Evolutionary conservation across 2,113 vertebrate genomes (phyloP), one percentile per base, ranked within the genome.

Genomic region (Nothoprocta perdicaria): DNA sequence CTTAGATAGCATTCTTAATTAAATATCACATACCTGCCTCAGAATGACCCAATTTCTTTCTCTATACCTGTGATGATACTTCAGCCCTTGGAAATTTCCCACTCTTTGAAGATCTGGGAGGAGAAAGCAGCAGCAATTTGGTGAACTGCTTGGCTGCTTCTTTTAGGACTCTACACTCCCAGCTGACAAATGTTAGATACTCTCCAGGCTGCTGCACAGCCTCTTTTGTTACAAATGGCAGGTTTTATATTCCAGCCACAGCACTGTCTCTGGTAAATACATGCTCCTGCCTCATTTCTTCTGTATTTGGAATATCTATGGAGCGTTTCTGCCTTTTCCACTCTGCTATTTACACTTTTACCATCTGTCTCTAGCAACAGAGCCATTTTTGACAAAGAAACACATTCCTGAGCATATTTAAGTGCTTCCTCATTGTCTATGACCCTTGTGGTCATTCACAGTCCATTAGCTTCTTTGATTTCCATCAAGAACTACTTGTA

Each of bases 381-480:
- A 90, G 58, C 43, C 40, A 4, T 61, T 92, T 61, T 61, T 84
- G 71, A 79, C 78, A 73, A 10, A 23, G 62, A 89, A 94, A 87
- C 91, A 82, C 89, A 76, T 83, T 45, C 72, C 60, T 33, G 9
- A 12, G 84, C 80, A 66, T 61, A 24, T 68, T 86, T 78, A 92
- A 94, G 81, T 91, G 84, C 84, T 91, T 93, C 81, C 93, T 73
- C 61, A 66, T 38, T 53, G 31, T 41, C 87, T 89, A 41, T 85
- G 79, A 92, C 87, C 91, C 72, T 66, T 58, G 84, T 82, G 93
- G 63, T 58, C 89, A 71, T 48, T 76, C 87, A 50, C 1, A 92
- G 60, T 38, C 93, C 81, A 69, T 92, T 89, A 91, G 72, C 65
- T 92, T 40, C 88, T 88, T 84, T 76, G 35, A 84, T 87, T 89